Evolutionary conservation across 2,888 invertebrate species (phyloP), one percentile per base, ranked within the genome.

Genomic region (Pammene fasciana): DNA sequence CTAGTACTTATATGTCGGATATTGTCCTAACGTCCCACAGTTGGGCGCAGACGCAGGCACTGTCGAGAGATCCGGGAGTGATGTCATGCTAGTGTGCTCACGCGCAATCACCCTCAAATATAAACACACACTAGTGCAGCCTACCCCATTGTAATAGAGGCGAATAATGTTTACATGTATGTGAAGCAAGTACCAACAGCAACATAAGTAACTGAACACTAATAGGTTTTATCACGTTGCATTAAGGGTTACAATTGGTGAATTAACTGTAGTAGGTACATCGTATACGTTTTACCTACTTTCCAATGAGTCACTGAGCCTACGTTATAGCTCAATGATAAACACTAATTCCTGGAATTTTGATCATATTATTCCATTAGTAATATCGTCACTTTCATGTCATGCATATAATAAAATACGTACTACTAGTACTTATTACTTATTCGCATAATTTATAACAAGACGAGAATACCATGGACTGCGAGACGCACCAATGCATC

Each of bases 261-360:
- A 26, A 26, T 26, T 26, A 26, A 26, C 26, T 26, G 26, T 26
- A 26, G 26, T 26, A 26, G 26, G 26, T 26, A 26, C 26, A 26
- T 13, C 26, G 48, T 4, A 8, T 14, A 48, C 13, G 14, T 1
- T 45, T 18, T 54, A 38, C 55, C 61, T 68, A 68, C 67, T 68
- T 68, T 68, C 68, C 62, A 56, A 68, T 68, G 62, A 62, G 41
- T 62, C 68, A 68, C 38, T 18, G 50, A 18, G 14, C 57, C 41
- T 14, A 45, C 52, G 36, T 52, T 26, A 46, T n/a, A n/a, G 18
- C 16, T 60, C 11, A 36, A 11, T 36, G 34, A n/a, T 45, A 46
- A 61, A 8, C 16, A 18, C 8, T 36, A 26, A 4, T 67, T 55
- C 46, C 61, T 55, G 61, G 55, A 61, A 67, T 36, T 5, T 14